Evolutionary conservation across 2,797 vertebrate genomes (phyloP).

Genomic region (Coregonus suidteri): DNA sequence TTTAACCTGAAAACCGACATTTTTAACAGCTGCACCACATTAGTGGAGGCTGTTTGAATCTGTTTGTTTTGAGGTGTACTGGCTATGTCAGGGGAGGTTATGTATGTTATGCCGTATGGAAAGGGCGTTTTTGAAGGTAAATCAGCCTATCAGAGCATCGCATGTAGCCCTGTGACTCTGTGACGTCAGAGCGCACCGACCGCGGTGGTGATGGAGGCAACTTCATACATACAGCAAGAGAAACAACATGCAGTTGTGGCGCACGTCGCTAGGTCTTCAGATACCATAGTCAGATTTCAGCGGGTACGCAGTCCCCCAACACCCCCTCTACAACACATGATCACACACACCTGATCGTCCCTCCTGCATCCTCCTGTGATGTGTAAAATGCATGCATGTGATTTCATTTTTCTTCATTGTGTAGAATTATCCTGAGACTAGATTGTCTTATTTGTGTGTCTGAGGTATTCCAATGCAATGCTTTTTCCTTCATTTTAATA

Average conservation of each 20-base stretch:
- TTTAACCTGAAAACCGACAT: too few species aligned
- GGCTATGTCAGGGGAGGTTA: background rate
- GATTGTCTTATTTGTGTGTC: background rate
- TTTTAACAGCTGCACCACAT: background rate
- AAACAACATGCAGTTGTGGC: background rate
- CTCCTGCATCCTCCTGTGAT: too few species aligned
- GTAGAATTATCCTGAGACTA: background rate
- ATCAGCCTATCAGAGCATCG: background rate
- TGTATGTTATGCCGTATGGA: background rate
- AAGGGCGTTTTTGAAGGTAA: background rate
- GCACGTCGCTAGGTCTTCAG: background rate
- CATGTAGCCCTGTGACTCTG: background rate
- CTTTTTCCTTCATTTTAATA: conserved; percentile 51
- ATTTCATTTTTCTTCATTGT: background rate
- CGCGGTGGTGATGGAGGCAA: background rate
- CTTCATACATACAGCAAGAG: background rate
- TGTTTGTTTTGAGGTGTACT: background rate
- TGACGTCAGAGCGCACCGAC: background rate
- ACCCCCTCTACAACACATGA: background rate
- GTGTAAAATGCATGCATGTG: too few species aligned
- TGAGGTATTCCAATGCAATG: background rate
- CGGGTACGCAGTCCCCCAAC: background rate
- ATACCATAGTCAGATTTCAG: background rate
- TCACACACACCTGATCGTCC: too few species aligned
- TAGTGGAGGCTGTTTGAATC: background rate